Evolutionary conservation across 2,113 vertebrate species (phyloP).

Genomic region (Paramisgurnus dabryanus): DNA sequence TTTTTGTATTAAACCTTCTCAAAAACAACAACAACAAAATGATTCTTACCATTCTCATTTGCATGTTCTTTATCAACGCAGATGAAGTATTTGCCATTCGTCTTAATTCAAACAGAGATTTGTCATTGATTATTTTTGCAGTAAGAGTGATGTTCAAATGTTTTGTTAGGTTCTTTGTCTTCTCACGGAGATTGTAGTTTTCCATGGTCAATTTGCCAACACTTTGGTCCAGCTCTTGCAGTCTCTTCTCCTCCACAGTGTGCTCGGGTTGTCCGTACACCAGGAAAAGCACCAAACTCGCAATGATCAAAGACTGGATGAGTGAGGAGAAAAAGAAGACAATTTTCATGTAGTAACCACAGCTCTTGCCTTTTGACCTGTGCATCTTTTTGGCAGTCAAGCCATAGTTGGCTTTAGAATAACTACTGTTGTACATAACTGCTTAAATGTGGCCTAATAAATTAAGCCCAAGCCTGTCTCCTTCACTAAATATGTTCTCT

Average conservation of each 20-base stretch:
- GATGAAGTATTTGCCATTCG: conserved; percentile 52
- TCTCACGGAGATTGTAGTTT: conserved; percentile 52
- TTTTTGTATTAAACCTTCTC: not conserved
- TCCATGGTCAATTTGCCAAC: conserved; percentile 68
- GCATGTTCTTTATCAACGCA: not conserved
- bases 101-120: conserved; percentile 32
- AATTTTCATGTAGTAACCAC: conserved; percentile 86
- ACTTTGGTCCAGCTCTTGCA: conserved; percentile 74
- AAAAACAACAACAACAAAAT: not conserved
- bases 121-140: conserved; percentile 58
- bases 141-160: conserved; percentile 72
- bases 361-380: conserved; percentile 69
- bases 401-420: conserved; percentile 71
- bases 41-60: conserved; percentile 52
- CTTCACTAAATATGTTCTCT: not conserved
- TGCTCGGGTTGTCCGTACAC: conserved; percentile 83
- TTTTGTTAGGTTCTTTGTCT: conserved; percentile 71
- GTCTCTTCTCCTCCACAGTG: conserved; percentile 66
- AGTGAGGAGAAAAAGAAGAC: conserved; percentile 90
- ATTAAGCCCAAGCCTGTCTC: not conserved
- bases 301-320: conserved; percentile 91
- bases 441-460: not conserved
- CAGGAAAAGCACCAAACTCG: conserved; percentile 92
- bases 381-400: conserved; percentile 66
- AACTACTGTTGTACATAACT: conserved; percentile 78